Conservation (phyloP, 2,888 invertebrate genomes). For the Tipula unca region DNA sequence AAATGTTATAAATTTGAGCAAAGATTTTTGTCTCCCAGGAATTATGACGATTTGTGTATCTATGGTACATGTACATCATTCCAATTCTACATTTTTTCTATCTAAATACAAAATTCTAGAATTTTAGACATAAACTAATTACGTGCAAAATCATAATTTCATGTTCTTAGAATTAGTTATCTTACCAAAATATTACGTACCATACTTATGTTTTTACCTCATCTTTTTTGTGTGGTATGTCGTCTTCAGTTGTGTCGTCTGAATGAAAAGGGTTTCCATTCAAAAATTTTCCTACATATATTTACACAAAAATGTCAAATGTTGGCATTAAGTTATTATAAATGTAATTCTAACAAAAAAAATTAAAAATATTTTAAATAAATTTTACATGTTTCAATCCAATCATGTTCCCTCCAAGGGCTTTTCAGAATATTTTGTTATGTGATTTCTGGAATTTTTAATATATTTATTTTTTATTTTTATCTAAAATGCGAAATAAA, state of each 20-base stretch:
- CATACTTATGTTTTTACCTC: not conserved
- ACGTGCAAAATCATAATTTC: not conserved
- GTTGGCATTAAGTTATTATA: not conserved
- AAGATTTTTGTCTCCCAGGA: not conserved
- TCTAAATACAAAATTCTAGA: not conserved
- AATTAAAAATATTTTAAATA: not conserved
- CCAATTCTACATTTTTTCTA: not conserved
- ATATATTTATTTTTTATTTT: not conserved
- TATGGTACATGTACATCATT: not conserved
- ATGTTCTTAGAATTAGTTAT: not conserved
- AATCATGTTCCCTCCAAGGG: not conserved
- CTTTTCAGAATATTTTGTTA: not conserved
- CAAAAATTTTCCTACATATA: not conserved
- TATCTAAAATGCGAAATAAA: not conserved
- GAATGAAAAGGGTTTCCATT: not conserved
- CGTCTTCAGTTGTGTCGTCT: not conserved
- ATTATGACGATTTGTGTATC: not conserved
- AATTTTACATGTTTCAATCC: not conserved
- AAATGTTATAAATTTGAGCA: not conserved
- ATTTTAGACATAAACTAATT: not conserved
- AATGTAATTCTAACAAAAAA: not conserved
- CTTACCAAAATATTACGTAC: not conserved
- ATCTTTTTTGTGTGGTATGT: not conserved
- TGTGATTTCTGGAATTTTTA: not conserved
- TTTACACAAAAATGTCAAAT: not conserved